Percentiles rank a stretch among this genome's conserved stretches.
Evolutionary conservation across 2,797 vertebrate species (phyloP).

Genomic region (Paguma larvata): DNA sequence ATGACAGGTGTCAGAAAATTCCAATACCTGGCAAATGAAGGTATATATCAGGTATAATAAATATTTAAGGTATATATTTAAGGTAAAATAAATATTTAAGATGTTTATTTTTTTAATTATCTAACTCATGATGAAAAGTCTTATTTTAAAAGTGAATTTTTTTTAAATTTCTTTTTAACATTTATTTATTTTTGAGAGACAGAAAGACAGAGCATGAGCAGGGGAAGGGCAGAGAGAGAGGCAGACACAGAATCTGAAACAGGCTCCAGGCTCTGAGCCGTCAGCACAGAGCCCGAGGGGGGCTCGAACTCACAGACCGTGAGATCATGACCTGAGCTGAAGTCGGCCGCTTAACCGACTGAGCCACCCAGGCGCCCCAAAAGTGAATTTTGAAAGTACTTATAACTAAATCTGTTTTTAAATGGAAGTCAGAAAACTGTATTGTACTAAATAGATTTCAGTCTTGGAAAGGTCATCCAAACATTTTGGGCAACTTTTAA

Average conservation of each 20-base stretch:
- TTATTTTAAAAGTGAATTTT: conserved; percentile 47
- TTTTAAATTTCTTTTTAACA: too few species aligned
- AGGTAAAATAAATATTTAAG: conserved; percentile 42
- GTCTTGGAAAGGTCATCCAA: neutral
- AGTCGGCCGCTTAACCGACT: too few species aligned
- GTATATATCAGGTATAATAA: conserved; percentile 16
- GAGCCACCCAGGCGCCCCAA: too few species aligned
- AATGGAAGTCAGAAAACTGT: neutral
- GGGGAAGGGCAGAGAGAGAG: too few species aligned
- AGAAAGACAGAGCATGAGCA: too few species aligned
- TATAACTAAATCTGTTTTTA: neutral
- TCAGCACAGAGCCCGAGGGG: too few species aligned
- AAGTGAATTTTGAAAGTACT: conserved; percentile 44
- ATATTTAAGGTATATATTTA: neutral
- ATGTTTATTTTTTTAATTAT: neutral
- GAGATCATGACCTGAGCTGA: too few species aligned
- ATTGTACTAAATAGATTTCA: neutral
- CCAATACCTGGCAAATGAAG: neutral
- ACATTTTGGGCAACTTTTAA: conserved; percentile 46
- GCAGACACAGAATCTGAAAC: too few species aligned
- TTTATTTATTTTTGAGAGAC: too few species aligned
- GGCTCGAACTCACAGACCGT: too few species aligned
- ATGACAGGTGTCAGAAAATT: neutral
- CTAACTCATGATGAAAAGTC: neutral
- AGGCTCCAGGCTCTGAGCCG: too few species aligned